Percentiles rank a stretch among this genome's conserved stretches.
Conservation (phyloP, 2,797 vertebrate species). For the Eutrigla gurnardus region DNA sequence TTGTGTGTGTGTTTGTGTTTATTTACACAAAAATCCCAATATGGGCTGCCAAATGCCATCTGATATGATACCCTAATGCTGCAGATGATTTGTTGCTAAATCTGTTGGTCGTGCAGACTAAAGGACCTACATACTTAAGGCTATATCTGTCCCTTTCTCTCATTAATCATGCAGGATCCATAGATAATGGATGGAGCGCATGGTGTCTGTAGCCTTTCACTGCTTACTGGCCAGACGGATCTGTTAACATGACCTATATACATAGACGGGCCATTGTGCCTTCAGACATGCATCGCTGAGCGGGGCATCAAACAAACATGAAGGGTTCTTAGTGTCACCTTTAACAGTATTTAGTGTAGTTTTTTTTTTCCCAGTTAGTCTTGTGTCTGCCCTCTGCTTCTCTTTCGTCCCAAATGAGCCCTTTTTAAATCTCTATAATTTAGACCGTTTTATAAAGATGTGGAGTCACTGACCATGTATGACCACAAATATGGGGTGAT, state of each 20-base stretch:
- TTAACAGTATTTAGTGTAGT: not conserved
- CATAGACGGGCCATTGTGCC: slow-evolving; percentile 33
- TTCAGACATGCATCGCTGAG: slow-evolving; percentile 40
- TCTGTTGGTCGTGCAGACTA: slow-evolving; percentile 50
- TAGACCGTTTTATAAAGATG: slow-evolving; percentile 1
- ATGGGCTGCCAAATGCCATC: slow-evolving; percentile 17
- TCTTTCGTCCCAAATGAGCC: not conserved
- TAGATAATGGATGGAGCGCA: slow-evolving; percentile 74
- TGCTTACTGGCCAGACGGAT: slow-evolving; percentile 67
- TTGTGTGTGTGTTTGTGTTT: not conserved
- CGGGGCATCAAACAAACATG: slow-evolving; percentile 43
- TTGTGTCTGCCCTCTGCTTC: not conserved
- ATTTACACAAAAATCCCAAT: slow-evolving; percentile 1
- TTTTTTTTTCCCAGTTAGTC: not conserved
- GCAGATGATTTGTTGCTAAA: slow-evolving; percentile 37
- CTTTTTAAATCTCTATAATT: not conserved
- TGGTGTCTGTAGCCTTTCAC: slow-evolving; percentile 64
- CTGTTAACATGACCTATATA: slow-evolving; percentile 75
- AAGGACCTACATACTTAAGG: slow-evolving; percentile 40
- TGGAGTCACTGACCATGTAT: not conserved
- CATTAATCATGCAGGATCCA: slow-evolving; percentile 75
- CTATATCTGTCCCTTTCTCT: slow-evolving; percentile 41
- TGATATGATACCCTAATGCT: slow-evolving; percentile 36
- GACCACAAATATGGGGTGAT: not conserved
- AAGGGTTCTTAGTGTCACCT: slow-evolving; percentile 10